Evolutionary conservation across 2,113 vertebrate species (phyloP), one percentile per base, ranked within the genome.

Genomic region (Mandrillus leucophaeus): DNA sequence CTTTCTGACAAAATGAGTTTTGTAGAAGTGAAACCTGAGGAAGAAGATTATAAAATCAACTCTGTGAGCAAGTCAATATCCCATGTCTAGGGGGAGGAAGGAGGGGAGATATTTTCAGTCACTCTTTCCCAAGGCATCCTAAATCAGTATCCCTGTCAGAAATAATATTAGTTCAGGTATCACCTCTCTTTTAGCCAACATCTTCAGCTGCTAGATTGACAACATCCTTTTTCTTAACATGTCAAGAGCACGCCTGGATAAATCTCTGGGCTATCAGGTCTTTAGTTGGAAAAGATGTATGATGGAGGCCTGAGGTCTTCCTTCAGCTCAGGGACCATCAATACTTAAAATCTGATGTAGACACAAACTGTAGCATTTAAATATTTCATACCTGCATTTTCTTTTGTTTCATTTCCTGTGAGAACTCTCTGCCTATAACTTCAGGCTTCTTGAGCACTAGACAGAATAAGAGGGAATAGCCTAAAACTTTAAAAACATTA

Each of bases 1-100:
- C 43, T 94, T 90, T 90, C 68, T 55, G 73, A 85, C 75, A 79
- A 86, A 95, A 80, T 18, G 76, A 35, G 11, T 75, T 90, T 87
- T 72, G 76, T 73, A 52, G 87, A 90, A 80, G 32, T 64, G 73
- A 91, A 95, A 88, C 30, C 20, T 17, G 50, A 82, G 76, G 75
- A 80, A 90, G 70, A 43, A 83, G 84, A 90, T 96, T 18, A 79
- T 25, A 81, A 88, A 97, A 38, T 23, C 35, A 59, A 40, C 78
- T 84, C 35, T 75, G 16, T 68, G 38, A 80, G 16, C 43, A 76
- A 87, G 91, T 93, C 95, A 83, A 6, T 94, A 92, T 72, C 38
- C 30, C 38, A 38, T 5, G 11, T 76, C 78, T 61, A 79, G 32
- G 50, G 48, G 18, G 43, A 85, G 8, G 50, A 6, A 45, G 30